These are phyloP conservation scores for Galago senegalensis DNA, from an alignment of 2,797 vertebrate genomes.

Conservation along the genomic window DNA sequence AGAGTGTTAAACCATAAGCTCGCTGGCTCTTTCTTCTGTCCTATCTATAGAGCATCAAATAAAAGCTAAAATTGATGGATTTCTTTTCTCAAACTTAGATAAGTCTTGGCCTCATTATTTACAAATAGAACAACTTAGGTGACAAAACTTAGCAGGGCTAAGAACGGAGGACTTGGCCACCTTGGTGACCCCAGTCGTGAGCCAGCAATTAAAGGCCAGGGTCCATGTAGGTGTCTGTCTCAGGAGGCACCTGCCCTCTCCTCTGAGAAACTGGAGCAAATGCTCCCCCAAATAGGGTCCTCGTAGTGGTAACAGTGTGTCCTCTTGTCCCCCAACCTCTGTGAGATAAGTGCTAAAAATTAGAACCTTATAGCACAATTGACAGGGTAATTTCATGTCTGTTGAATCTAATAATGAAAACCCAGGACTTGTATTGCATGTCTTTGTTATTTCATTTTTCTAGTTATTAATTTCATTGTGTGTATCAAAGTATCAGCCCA, in stretches of 20 bases:
- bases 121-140: background rate
- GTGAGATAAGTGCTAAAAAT: background rate
- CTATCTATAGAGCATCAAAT: background rate
- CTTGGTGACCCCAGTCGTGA: background rate
- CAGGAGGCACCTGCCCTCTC: background rate
- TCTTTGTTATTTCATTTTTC: background rate
- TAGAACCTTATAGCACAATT: background rate
- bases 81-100: background rate
- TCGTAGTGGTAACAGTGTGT: too few relatives aligned
- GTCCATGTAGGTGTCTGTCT: background rate
- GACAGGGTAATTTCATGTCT: background rate
- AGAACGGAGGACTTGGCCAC: background rate
- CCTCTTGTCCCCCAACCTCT: too few relatives aligned
- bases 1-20: background rate
- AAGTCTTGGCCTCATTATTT: background rate
- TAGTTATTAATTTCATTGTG: background rate
- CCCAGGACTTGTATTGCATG: background rate
- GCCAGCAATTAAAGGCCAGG: background rate
- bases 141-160: background rate
- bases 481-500: background rate
- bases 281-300: too few relatives aligned
- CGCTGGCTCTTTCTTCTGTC: background rate
- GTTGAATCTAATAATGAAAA: background rate
- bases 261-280: background rate
- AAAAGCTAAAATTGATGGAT: background rate